phyloP scores from a whole-genome alignment of 2,113 vertebrate genomes.

The Nothobranchius kuhntae region DNA sequence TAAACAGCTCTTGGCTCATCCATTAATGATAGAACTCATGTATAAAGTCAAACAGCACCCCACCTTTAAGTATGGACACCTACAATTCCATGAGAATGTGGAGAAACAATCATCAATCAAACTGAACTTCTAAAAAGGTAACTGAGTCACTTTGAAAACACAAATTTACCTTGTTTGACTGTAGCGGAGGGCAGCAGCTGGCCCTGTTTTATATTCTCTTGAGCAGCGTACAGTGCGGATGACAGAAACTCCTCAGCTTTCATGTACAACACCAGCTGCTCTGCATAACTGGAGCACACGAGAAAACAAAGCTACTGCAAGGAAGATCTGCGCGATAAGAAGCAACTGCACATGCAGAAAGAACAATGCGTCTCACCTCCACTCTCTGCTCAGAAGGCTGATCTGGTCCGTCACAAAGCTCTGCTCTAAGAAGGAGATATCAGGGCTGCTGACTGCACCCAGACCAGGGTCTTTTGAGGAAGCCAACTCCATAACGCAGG shows the following conservation, averaged over 20 bases:
- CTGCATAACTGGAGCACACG: slow-evolving; percentile 83
- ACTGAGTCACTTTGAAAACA: no score
- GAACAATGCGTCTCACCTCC: slow-evolving; percentile 82
- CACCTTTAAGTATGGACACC: no score
- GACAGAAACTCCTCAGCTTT: slow-evolving; percentile 93
- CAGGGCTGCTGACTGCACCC: slow-evolving; percentile 65
- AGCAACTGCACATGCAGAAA: not conserved
- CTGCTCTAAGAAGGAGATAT: slow-evolving; percentile 85
- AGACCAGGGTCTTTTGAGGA: slow-evolving; percentile 80
- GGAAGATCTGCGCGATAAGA: not conserved
- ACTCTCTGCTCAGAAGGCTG: slow-evolving; percentile 91
- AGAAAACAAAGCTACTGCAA: slow-evolving; percentile 8
- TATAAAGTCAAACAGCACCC: no score
- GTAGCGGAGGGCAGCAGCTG: slow-evolving; percentile 87
- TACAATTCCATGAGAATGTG: no score
- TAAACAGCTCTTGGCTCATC: no score
- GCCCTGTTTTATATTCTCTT: slow-evolving; percentile 86
- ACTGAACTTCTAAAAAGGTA: no score
- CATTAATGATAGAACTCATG: no score
- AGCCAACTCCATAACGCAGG: slow-evolving; percentile 90
- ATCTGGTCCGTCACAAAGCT: slow-evolving; percentile 94
- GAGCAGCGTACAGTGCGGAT: slow-evolving; percentile 85
- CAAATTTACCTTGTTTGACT: slow-evolving; percentile 88
- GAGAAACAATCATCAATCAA: no score
- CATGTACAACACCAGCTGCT: slow-evolving; percentile 94